Conservation (phyloP, 1,140 invertebrate genomes). For the Brachionus rubens region DNA sequence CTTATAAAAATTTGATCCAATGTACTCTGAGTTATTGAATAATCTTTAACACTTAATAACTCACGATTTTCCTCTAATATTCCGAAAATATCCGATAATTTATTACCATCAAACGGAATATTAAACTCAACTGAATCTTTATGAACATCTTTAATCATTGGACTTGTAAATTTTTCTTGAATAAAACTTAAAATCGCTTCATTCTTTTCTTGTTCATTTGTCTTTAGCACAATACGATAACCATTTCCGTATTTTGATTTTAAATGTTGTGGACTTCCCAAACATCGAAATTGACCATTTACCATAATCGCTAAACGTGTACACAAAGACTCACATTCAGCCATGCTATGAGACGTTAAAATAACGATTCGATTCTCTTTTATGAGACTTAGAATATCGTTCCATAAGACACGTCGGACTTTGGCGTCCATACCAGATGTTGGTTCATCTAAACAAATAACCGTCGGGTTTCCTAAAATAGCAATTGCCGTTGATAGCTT, state of each 20-base stretch:
- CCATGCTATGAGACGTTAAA: slow-evolving; percentile 57
- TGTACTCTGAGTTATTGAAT: slow-evolving; percentile 63
- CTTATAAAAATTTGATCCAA: slow-evolving; percentile 61
- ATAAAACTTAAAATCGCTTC: slow-evolving; percentile 53
- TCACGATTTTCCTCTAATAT: slow-evolving; percentile 55
- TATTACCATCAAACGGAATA: slow-evolving; percentile 50
- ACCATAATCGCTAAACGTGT: slow-evolving; percentile 63
- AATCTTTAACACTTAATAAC: slow-evolving; percentile 61
- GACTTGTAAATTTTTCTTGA: slow-evolving; percentile 50
- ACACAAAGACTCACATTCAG: slow-evolving; percentile 64
- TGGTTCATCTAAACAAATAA: slow-evolving; percentile 50
- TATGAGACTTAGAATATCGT: slow-evolving; percentile 52
- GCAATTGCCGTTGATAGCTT: slow-evolving; percentile 62
- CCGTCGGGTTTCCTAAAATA: slow-evolving; percentile 57
- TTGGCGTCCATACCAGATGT: slow-evolving; percentile 61
- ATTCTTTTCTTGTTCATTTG: neutral
- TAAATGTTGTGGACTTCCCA: slow-evolving; percentile 61
- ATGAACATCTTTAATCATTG: slow-evolving; percentile 67
- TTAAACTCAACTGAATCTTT: slow-evolving; percentile 74
- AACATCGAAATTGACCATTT: slow-evolving; percentile 62
- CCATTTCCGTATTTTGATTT: slow-evolving; percentile 61
- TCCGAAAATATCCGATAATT: slow-evolving; percentile 55
- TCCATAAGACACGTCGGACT: slow-evolving; percentile 58
- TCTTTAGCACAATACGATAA: slow-evolving; percentile 59
- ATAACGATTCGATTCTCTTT: slow-evolving; percentile 28